phyloP scores from a whole-genome alignment of 2,797 vertebrate genomes.

The Squalus acanthias region DNA sequence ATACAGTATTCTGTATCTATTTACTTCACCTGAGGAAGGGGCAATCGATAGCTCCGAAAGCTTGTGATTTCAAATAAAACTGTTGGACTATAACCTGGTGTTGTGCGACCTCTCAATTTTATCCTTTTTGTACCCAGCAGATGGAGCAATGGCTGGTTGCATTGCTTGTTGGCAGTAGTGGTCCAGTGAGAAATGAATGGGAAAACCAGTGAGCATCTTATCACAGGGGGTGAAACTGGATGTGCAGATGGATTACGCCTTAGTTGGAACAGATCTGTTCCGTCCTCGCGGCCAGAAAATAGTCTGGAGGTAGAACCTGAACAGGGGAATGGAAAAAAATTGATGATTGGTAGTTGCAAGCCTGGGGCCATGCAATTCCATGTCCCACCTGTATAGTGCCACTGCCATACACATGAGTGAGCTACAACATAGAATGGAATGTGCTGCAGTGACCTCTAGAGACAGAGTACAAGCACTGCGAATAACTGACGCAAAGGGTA shows the following conservation, averaged over 20 bases:
- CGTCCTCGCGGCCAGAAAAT: not conserved
- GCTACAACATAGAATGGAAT: not conserved
- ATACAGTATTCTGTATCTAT: no score
- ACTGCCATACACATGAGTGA: not conserved
- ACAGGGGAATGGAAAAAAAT: not conserved
- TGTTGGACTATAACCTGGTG: no score
- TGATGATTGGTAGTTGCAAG: not conserved
- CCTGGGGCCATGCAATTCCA: not conserved
- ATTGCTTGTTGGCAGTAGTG: not conserved
- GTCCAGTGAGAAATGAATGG: not conserved
- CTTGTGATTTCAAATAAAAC: no score
- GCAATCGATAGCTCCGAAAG: no score
- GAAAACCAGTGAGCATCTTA: not conserved
- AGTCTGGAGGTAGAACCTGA: not conserved
- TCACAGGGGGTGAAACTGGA: not conserved
- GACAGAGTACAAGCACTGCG: not conserved
- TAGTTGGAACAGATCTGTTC: not conserved
- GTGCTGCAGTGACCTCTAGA: not conserved
- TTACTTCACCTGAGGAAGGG: no score
- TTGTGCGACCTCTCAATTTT: no score
- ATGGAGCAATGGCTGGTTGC: not conserved
- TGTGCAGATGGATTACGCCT: not conserved
- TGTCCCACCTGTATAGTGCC: not conserved
- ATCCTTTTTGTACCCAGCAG: not conserved
- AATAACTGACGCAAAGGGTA: not conserved